Evolutionary conservation across 2,113 vertebrate genomes (phyloP).

Genomic region (Psittacula cyanocephala): DNA sequence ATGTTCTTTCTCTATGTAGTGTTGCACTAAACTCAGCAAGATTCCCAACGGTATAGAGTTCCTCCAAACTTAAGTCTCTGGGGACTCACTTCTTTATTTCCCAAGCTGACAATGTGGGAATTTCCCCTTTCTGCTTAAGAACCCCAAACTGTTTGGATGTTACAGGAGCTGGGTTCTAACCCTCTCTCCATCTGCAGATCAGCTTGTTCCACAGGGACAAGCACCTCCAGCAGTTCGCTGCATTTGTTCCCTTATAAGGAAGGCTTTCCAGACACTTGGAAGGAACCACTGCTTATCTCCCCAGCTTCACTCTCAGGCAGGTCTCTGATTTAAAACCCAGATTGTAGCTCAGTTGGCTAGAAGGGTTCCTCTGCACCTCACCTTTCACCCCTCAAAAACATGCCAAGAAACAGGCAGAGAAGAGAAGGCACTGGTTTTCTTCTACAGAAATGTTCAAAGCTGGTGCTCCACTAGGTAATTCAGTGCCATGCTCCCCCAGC

Average conservation of each 20-base stretch:
- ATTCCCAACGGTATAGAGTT: not conserved
- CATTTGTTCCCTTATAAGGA: slow-evolving; percentile 21
- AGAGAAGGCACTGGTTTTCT: not conserved
- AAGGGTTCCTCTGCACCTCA: not conserved
- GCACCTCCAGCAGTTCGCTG: not conserved
- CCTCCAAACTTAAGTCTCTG: not conserved
- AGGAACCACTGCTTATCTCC: not conserved
- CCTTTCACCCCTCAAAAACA: not conserved
- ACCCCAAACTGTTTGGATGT: not conserved
- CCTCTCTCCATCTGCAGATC: not conserved
- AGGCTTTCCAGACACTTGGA: not conserved
- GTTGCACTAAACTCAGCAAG: not conserved
- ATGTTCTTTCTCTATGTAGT: not conserved
- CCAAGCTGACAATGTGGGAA: not conserved
- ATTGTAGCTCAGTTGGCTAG: not conserved
- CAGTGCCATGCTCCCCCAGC: not conserved
- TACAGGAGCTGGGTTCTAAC: not conserved
- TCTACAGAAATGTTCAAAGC: not conserved
- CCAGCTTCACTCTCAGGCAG: not conserved
- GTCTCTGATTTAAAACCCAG: not conserved
- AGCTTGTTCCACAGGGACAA: not conserved
- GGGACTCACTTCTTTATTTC: not conserved
- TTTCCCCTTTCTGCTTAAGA: not conserved
- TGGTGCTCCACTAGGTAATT: not conserved
- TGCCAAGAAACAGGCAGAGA: not conserved